A percentile compares a stretch with the other conserved stretches of the same genome.
Conservation (phyloP, 2,113 vertebrate species). For the Heloderma charlesbogerti region DNA sequence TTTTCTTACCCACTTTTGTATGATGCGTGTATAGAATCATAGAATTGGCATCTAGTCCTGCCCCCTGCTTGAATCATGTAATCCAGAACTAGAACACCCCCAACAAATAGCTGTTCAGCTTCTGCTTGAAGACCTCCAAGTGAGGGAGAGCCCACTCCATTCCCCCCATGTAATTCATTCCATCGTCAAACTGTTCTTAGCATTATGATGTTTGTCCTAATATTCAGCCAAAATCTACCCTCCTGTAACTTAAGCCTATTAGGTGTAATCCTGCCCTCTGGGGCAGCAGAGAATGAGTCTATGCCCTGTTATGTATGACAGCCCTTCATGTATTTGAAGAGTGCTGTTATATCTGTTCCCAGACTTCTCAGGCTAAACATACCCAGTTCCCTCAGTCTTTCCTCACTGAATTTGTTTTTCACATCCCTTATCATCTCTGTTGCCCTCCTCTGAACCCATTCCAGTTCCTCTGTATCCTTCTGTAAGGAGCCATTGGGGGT, state of each 20-base stretch:
- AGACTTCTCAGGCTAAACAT: not conserved
- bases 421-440: not conserved
- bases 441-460: not conserved
- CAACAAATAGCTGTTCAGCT: not conserved
- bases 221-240: not conserved
- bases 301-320: too few relatives aligned
- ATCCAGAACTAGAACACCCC: too few relatives aligned
- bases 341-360: not conserved
- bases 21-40: not conserved
- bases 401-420: not conserved
- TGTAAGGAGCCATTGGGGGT: too few relatives aligned
- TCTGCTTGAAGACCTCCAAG: not conserved
- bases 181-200: not conserved
- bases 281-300: too few relatives aligned
- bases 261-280: too few relatives aligned
- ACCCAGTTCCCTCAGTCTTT: not conserved
- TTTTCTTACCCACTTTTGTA: not conserved
- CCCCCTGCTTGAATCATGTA: not conserved
- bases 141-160: too few relatives aligned
- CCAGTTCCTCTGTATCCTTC: too few relatives aligned
- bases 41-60: not conserved
- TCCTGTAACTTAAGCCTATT: too few relatives aligned
- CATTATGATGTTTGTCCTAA: not conserved
- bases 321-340: not conserved
- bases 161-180: not conserved